Evolutionary conservation across 2,797 vertebrate species (phyloP).

Genomic region (Danio albolineatus): DNA sequence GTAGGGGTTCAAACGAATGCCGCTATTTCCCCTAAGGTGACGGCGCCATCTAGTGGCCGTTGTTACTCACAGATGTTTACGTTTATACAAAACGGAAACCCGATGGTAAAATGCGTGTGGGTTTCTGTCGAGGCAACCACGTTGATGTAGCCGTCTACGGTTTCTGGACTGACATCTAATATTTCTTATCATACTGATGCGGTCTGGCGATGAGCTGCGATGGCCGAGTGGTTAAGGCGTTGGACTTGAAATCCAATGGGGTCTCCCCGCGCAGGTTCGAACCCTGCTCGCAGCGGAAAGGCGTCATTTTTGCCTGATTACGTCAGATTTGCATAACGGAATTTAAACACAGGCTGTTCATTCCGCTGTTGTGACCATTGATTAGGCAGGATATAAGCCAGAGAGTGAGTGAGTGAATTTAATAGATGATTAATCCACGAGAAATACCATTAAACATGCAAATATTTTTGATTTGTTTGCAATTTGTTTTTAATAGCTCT

Average conservation of each 20-base stretch:
- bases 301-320: not conserved
- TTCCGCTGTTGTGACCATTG: too few relatives aligned
- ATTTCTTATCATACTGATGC: rapidly evolving
- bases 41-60: not conserved
- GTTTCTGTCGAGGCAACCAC: not conserved
- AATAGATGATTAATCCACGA: not conserved
- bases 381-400: too few relatives aligned
- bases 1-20: not conserved
- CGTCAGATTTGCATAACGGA: rapidly evolving
- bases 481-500: too few relatives aligned
- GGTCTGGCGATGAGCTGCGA: constrained; percentile 60
- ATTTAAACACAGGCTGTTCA: not conserved
- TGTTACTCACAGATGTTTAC: not conserved
- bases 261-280: constrained; percentile 77
- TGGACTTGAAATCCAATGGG: constrained; percentile 54
- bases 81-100: too few relatives aligned
- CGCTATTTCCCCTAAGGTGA: too few relatives aligned
- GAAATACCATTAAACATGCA: not conserved
- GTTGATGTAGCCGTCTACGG: too few relatives aligned
- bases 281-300: constrained; percentile 78
- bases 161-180: too few relatives aligned
- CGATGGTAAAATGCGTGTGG: too few relatives aligned
- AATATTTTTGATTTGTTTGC: too few relatives aligned
- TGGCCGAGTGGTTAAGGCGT: constrained; percentile 81
- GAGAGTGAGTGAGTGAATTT: too few relatives aligned